Evolutionary conservation across 2,797 vertebrate species (phyloP).

Genomic region (Poeciliopsis presidionis): DNA sequence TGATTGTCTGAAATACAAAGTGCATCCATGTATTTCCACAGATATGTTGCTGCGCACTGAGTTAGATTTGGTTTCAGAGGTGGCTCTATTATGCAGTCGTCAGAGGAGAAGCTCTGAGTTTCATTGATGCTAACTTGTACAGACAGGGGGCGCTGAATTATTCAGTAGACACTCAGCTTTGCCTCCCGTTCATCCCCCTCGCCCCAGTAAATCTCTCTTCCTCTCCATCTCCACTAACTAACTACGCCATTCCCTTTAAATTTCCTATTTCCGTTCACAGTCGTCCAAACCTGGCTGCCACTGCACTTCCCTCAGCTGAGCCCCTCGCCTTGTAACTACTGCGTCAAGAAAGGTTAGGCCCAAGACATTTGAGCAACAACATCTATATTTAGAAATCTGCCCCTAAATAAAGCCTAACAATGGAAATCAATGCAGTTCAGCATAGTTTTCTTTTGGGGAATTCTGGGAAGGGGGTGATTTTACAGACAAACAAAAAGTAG

Average conservation of each 20-base stretch:
- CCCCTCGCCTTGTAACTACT: slow-evolving; percentile 8
- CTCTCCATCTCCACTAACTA: slow-evolving; percentile 56
- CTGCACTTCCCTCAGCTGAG: slow-evolving; percentile 1
- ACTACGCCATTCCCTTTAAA: slow-evolving; percentile 47
- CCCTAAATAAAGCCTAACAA: slow-evolving; percentile 9
- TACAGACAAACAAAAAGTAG: background rate
- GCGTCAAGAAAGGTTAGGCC: slow-evolving; percentile 8
- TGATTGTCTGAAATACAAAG: background rate
- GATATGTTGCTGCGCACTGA: slow-evolving; percentile 10
- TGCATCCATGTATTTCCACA: background rate
- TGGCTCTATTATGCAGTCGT: slow-evolving; percentile 52
- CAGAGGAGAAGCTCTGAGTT: slow-evolving; percentile 66
- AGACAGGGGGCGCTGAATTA: slow-evolving; percentile 82
- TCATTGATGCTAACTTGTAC: slow-evolving; percentile 78
- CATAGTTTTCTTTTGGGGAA: background rate
- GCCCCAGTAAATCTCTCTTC: slow-evolving; percentile 67
- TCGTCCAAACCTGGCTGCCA: slow-evolving; percentile 31
- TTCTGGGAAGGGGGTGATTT: background rate
- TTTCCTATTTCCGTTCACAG: slow-evolving; percentile 46
- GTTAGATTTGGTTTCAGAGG: slow-evolving; percentile 53
- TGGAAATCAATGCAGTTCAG: slow-evolving; percentile 6
- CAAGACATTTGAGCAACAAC: slow-evolving; percentile 13
- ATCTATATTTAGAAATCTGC: slow-evolving; percentile 24
- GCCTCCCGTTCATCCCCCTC: slow-evolving; percentile 52
- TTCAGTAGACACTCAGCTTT: slow-evolving; percentile 74